Base-by-base conservation (phyloP, 2,113 vertebrate genomes). In the Pimephales promelas region DNA sequence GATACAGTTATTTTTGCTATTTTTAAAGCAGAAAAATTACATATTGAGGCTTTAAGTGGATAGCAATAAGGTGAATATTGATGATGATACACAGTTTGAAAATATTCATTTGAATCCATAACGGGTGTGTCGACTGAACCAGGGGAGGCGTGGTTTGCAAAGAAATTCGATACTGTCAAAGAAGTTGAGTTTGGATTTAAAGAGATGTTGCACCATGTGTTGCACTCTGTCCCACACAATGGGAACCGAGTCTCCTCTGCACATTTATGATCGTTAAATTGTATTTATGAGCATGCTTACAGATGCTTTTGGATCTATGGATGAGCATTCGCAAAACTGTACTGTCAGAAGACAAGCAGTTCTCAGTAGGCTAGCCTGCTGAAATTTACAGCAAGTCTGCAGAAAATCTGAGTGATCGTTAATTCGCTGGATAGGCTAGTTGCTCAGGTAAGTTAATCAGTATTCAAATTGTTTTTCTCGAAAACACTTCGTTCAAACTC, bases 121-220 rank as follows among this genome's bases (percentile, higher is more conserved):
- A 54, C 49, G n/a, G 5, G 3, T 20, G 49, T 34, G 47, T 52
- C 43, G 26, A 72, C 28, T 34, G 72, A 54, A 75, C 54, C 26
- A 10, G 1, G 24, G 73, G 89, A 79, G 94, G 93, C 88, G 94
- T 88, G 93, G 86, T 83, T 71, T 85, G 82, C 20, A 89, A 88
- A 86, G 90, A 90, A 72, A 64, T 87, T 79, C 20, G 45, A 22
- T 24, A 72, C 75, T 57, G 81, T 85, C 85, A 85, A 89, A 89
- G 79, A 89, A 90, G 85, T 88, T 88, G 76, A 90, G 93, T 89
- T 93, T 93, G 93, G 79, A 92, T 89, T 88, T 92, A 88, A 91
- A 90, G 89, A 82, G 73, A 72, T 76, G 83, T 31, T 52, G 36
- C 62, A 74, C 88, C 88, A 89, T 91, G 91, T 76, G 83, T 31